Base-by-base conservation (phyloP, 2,888 invertebrate genomes). In the Theodoxus fluviatilis region DNA sequence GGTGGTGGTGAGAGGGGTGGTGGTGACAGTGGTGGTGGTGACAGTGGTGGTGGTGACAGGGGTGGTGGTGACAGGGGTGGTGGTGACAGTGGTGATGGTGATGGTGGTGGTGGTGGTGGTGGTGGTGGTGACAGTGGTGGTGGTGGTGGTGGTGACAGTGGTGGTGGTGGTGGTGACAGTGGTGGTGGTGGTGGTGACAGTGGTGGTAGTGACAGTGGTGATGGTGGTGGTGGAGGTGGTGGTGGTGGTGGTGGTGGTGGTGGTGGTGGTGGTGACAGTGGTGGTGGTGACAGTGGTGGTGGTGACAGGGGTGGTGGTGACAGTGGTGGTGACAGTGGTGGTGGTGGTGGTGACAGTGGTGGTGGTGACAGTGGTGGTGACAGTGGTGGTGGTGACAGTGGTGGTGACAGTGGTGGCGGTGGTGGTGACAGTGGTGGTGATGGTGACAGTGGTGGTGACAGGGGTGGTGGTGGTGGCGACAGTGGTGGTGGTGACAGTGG, bases 381-480 rank as follows among this genome's bases (percentile, higher is more conserved):
- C 18, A 43, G 47, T 43, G 47, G 47, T 43, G 47, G 47, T 18
- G 12, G 18, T 12, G 18, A 43, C 47, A 43, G 18, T 43, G 47
- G 47, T 43, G n/a, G n/a, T n/a, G n/a, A 43, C 47, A 43, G 47
- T 18, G 18, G 18, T 18, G 47, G 12, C 18, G 47, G 47, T 43
- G 47, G 47, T 43, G 47, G 47, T 18, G 12, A 43, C 12, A 43
- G 47, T 43, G 47, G 47, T 43, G 47, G 47, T 43, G 47, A 18
- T 43, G 47, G 47, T 43, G 47, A 43, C 47, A 18, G 47, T 43
- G 47, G 47, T 43, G n/a, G n/a, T n/a, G n/a, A n/a, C n/a, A n/a
- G n/a, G n/a, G n/a, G n/a, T n/a, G n/a, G n/a, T n/a, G n/a, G n/a
- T n/a, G n/a, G n/a, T n/a, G 47, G 47, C 47, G 18, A 43, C 47